phyloP scores from a whole-genome alignment of 92 coral and sea anemone species.

The Phymanthus crucifer region DNA sequence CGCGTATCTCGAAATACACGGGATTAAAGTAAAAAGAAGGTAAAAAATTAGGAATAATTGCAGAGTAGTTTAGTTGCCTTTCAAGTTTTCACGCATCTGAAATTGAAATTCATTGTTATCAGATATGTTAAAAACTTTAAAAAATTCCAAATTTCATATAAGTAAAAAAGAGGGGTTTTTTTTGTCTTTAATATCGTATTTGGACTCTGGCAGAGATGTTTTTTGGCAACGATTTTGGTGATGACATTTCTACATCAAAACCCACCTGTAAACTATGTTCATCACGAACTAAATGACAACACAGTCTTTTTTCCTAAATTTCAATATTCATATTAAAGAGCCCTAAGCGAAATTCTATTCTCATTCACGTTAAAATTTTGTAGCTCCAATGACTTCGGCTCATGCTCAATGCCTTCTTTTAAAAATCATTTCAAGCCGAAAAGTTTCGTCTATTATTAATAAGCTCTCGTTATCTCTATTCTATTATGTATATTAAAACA shows the following conservation, averaged over 20 bases:
- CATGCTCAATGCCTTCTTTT: background rate
- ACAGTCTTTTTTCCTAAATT: background rate
- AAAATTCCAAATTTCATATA: background rate
- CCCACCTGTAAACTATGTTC: background rate
- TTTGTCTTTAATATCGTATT: too few species aligned
- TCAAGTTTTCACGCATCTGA: background rate
- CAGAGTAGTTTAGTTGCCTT: background rate
- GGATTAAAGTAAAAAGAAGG: background rate
- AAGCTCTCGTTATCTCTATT: slow-evolving; percentile 24
- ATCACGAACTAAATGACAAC: background rate
- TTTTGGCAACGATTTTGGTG: background rate
- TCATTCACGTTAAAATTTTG: background rate
- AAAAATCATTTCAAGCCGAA: background rate
- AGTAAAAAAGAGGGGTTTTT: background rate
- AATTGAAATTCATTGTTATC: background rate
- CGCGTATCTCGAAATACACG: background rate
- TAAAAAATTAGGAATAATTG: background rate
- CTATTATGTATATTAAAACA: slow-evolving; percentile 32
- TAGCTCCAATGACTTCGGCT: background rate
- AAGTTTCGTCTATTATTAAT: slow-evolving; percentile 28
- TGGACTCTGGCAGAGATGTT: background rate
- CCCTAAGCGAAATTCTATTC: background rate
- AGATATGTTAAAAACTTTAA: background rate
- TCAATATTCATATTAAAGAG: background rate
- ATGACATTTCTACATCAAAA: background rate